Conservation (phyloP, 2,797 vertebrate genomes). For the Enteromius viviparus region DNA sequence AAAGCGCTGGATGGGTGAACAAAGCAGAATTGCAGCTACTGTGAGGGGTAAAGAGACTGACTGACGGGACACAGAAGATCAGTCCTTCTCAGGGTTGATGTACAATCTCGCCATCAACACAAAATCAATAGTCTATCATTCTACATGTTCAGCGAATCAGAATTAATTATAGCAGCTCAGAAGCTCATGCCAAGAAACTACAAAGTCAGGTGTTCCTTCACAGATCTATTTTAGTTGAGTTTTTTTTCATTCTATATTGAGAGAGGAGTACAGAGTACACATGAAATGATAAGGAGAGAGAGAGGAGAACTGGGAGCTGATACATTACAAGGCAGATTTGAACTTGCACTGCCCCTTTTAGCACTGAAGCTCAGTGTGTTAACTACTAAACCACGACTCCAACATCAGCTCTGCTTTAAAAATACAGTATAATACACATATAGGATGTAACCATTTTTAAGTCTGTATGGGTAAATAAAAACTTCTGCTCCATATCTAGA, state of each 20-base stretch:
- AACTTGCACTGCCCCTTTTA: not conserved
- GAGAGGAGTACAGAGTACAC: not conserved
- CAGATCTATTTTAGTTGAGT: not conserved
- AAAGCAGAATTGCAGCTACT: slow-evolving; percentile 24
- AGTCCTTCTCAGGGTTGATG: slow-evolving; percentile 52
- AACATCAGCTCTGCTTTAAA: not conserved
- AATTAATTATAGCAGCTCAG: slow-evolving; percentile 39
- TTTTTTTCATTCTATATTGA: slow-evolving; percentile 12
- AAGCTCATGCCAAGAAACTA: not conserved
- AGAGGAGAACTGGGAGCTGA: not conserved
- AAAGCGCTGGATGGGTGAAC: slow-evolving; percentile 44
- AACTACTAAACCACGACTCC: not conserved
- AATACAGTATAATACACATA: not conserved
- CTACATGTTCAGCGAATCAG: slow-evolving; percentile 56
- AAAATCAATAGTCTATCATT: slow-evolving; percentile 63
- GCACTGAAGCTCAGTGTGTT: slow-evolving; percentile 1
- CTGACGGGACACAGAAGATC: slow-evolving; percentile 56
- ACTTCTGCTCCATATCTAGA: not conserved
- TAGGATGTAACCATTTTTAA: not conserved
- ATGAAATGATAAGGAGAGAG: not conserved
- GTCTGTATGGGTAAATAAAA: not conserved
- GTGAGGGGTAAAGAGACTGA: slow-evolving; percentile 58
- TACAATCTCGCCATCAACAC: slow-evolving; percentile 63
- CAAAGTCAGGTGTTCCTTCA: slow-evolving; percentile 3
- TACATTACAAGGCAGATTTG: not conserved